phyloP scores from a whole-genome alignment of 2,797 vertebrate species.

The Cyclura pinguis region DNA sequence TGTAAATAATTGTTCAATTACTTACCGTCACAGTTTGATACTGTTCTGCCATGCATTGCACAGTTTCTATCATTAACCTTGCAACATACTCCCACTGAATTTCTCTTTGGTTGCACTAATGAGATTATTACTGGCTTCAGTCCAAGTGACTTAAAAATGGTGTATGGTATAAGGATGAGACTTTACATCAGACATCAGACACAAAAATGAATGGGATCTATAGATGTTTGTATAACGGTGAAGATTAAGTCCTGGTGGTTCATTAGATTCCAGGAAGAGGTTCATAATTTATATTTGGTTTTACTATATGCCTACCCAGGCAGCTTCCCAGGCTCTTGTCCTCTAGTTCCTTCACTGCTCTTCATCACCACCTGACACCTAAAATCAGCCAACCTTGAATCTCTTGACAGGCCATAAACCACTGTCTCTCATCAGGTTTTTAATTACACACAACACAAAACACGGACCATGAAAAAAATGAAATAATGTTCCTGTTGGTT shows the following conservation, averaged over 20 bases:
- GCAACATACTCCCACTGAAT: slow-evolving; percentile 3
- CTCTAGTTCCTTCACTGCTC: not conserved
- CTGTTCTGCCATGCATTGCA: not conserved
- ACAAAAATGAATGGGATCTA: not conserved
- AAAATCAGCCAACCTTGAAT: not conserved
- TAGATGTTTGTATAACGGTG: slow-evolving; percentile 14
- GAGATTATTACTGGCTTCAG: not conserved
- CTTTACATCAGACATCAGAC: not conserved
- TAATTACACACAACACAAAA: not conserved
- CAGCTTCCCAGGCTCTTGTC: not conserved
- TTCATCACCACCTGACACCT: slow-evolving; percentile 4
- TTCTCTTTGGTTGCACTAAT: slow-evolving; percentile 5
- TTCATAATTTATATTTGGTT: not conserved
- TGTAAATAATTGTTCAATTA: not conserved
- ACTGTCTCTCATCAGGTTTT: not conserved
- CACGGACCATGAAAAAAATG: not conserved
- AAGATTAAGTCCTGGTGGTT: slow-evolving; percentile 6
- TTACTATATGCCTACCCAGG: slow-evolving; percentile 1
- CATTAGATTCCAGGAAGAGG: slow-evolving; percentile 2
- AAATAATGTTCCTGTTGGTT: not conserved
- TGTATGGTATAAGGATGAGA: not conserved
- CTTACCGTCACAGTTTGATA: not conserved
- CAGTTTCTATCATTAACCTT: not conserved
- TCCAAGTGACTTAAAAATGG: slow-evolving; percentile 4
- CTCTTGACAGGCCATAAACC: slow-evolving; percentile 8